Percentiles rank a stretch among this genome's conserved stretches.
These are phyloP conservation scores for Sterna hirundo DNA, from an alignment of 2,113 vertebrate genomes.

Conservation along the genomic window DNA sequence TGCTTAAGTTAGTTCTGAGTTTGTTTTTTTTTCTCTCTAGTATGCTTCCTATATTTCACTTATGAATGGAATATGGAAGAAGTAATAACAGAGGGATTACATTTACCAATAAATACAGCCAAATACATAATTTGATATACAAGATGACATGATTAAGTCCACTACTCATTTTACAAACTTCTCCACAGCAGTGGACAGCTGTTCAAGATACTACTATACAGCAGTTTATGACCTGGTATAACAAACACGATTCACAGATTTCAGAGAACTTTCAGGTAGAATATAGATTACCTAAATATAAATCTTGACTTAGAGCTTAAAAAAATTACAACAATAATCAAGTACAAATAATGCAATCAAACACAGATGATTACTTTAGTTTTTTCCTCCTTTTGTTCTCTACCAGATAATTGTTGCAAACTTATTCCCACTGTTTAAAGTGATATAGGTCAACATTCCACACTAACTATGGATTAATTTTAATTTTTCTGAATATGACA, in stretches of 20 bases:
- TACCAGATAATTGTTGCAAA: neutral
- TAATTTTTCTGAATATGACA: neutral
- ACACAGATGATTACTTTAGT: neutral
- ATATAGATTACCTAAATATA: neutral
- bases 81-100: neutral
- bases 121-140: neutral
- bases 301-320: neutral
- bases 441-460: neutral
- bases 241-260: neutral
- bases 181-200: neutral
- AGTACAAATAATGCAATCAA: neutral
- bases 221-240: neutral
- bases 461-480: neutral
- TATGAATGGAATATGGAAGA: neutral
- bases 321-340: neutral
- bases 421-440: neutral
- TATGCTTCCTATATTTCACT: neutral
- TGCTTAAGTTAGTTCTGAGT: neutral
- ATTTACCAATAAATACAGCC: neutral
- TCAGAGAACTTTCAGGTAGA: neutral
- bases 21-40: accelerated
- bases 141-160: neutral
- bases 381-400: neutral
- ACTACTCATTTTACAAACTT: neutral
- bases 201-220: neutral